A percentile compares a stretch with the other conserved stretches of the same genome.
Conservation (phyloP, 2,888 invertebrate genomes). For the Spisula subtruncata region DNA sequence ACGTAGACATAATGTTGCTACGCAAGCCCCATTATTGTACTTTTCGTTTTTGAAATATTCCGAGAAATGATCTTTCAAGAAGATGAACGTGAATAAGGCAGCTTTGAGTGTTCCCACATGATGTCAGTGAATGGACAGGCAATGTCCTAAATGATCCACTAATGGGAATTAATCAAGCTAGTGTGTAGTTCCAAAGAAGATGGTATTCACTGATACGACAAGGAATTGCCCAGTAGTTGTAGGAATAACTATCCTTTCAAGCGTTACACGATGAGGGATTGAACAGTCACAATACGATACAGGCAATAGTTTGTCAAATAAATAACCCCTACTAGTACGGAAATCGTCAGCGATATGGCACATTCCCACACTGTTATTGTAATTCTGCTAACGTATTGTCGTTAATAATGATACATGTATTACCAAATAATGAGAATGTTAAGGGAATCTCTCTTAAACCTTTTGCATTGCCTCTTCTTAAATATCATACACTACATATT, state of each 20-base stretch:
- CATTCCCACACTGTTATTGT: background rate
- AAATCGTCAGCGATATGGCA: background rate
- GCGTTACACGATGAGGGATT: no score
- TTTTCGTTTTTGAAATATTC: background rate
- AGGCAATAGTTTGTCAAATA: background rate
- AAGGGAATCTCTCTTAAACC: background rate
- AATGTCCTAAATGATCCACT: constrained; percentile 2
- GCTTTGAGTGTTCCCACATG: background rate
- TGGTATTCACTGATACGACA: background rate
- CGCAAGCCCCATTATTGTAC: background rate
- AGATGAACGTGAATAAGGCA: background rate
- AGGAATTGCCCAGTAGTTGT: background rate
- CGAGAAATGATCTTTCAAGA: background rate
- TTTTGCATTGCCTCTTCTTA: background rate
- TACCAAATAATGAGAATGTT: background rate
- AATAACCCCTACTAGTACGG: background rate
- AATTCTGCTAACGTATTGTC: background rate
- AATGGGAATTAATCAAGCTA: constrained; percentile 5
- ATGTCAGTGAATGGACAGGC: background rate
- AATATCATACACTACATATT: background rate
- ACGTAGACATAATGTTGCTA: background rate
- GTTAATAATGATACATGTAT: background rate
- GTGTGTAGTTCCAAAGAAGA: background rate
- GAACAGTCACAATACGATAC: no score
- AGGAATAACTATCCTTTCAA: background rate